A percentile compares a stretch with the other conserved stretches of the same genome.
Evolutionary conservation across 2,113 vertebrate genomes (phyloP).

Genomic region (Todiramphus chloris): DNA sequence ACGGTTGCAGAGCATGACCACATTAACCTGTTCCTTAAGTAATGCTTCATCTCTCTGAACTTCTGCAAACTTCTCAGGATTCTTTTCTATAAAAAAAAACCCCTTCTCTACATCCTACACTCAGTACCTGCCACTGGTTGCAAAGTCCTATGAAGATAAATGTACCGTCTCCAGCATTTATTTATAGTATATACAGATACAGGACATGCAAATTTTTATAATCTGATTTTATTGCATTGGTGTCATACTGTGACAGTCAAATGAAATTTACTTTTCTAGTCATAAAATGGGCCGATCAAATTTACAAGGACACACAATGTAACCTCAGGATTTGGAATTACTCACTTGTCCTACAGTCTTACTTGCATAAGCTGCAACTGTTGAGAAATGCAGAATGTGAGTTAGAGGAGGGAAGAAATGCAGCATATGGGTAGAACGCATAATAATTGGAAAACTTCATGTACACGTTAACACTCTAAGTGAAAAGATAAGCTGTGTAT

Average conservation of each 20-base stretch:
- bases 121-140: background rate
- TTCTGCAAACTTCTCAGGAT: background rate
- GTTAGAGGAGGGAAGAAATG: background rate
- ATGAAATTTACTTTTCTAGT: slow-evolving; percentile 6
- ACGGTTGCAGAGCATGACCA: background rate
- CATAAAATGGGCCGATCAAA: background rate
- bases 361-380: background rate
- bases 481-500: background rate
- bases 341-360: background rate
- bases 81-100: background rate
- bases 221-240: background rate
- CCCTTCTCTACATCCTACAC: background rate
- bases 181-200: slow-evolving; percentile 21
- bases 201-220: background rate
- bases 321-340: background rate
- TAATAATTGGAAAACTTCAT: background rate
- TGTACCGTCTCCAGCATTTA: background rate
- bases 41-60: background rate
- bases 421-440: background rate
- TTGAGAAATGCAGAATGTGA: background rate
- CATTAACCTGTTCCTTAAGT: background rate
- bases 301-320: background rate
- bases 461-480: background rate
- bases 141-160: background rate
- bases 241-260: background rate